Evolutionary conservation across 37 sponge, comb jelly and placozoan genomes (phyloP).

Genomic region (Sycon ciliatum): DNA sequence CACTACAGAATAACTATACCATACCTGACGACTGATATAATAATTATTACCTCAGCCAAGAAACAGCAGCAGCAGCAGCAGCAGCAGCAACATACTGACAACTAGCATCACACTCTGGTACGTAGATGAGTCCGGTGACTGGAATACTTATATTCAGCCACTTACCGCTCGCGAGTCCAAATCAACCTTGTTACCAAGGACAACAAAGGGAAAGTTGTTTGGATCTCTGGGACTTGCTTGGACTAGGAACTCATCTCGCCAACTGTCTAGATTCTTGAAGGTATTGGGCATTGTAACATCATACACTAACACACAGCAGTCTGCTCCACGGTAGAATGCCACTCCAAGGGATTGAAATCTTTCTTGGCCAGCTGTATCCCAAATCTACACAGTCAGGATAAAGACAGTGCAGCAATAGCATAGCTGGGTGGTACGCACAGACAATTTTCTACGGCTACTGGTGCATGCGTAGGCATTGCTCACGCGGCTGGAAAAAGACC

Average conservation of each 20-base stretch:
- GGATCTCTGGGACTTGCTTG: constrained; percentile 41
- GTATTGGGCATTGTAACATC: constrained; percentile 42
- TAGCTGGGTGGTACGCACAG: no score
- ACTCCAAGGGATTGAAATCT: constrained; percentile 57
- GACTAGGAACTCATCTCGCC: constrained; percentile 47
- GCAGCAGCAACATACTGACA: no score
- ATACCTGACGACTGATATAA: no score
- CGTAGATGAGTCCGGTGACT: no score
- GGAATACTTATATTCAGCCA: no score
- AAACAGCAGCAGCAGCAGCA: no score
- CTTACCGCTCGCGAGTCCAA: constrained; percentile 34
- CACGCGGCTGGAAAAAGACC: no score
- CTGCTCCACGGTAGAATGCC: constrained; percentile 60
- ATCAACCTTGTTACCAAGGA: constrained; percentile 58
- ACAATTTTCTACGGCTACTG: no score
- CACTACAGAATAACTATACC: no score
- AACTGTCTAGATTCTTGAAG: constrained; percentile 40
- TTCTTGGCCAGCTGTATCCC: constrained; percentile 66
- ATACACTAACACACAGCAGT: constrained; percentile 49
- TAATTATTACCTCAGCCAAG: no score
- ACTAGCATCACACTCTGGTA: no score
- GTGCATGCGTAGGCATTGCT: no score
- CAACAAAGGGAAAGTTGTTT: constrained; percentile 47
- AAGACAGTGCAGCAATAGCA: neutral
- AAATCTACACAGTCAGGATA: constrained; percentile 30